Percentiles rank a stretch among this genome's conserved stretches.
These are phyloP conservation scores for Atherix ibis DNA, from an alignment of 2,888 invertebrate species.

Conservation along the genomic window DNA sequence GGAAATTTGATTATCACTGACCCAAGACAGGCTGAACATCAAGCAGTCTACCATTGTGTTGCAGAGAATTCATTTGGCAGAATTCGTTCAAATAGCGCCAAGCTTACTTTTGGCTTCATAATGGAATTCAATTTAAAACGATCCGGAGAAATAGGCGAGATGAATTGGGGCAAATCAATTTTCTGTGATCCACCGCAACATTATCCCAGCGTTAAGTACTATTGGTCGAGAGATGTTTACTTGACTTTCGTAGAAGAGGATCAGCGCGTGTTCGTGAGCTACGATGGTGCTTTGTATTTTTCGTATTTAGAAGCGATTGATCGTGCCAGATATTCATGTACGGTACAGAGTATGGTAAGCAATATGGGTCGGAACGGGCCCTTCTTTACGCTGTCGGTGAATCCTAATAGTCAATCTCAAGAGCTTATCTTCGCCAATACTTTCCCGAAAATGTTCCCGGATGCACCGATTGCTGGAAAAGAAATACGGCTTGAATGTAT, in stretches of 20 bases:
- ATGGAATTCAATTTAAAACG: conserved; percentile 81
- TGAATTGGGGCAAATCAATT: conserved; percentile 88
- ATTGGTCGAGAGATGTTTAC: conserved; percentile 82
- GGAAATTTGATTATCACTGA: conserved; percentile 78
- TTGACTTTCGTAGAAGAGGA: conserved; percentile 90
- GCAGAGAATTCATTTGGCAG: conserved; percentile 81
- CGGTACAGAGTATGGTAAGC: conserved; percentile 74
- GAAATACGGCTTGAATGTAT: conserved; percentile 88
- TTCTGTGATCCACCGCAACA: conserved; percentile 87
- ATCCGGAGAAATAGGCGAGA: conserved; percentile 66
- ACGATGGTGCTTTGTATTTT: conserved; percentile 88
- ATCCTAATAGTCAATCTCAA: conserved; percentile 77
- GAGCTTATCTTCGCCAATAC: conserved; percentile 84
- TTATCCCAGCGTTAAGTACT: conserved; percentile 75
- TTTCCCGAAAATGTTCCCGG: conserved; percentile 91
- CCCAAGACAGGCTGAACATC: conserved; percentile 65
- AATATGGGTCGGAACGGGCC: conserved; percentile 82
- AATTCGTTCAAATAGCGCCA: conserved; percentile 74
- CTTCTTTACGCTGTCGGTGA: conserved; percentile 65
- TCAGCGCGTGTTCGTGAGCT: conserved; percentile 80
- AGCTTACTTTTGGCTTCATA: conserved; percentile 77
- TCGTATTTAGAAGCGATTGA: conserved; percentile 85
- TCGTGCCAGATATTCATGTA: conserved; percentile 79
- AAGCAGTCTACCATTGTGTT: conserved; percentile 81
- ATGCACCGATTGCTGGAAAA: conserved; percentile 77